Evolutionary conservation across 64 coral and sea anemone genomes (phyloP).

Genomic region (Platygyra sinensis): DNA sequence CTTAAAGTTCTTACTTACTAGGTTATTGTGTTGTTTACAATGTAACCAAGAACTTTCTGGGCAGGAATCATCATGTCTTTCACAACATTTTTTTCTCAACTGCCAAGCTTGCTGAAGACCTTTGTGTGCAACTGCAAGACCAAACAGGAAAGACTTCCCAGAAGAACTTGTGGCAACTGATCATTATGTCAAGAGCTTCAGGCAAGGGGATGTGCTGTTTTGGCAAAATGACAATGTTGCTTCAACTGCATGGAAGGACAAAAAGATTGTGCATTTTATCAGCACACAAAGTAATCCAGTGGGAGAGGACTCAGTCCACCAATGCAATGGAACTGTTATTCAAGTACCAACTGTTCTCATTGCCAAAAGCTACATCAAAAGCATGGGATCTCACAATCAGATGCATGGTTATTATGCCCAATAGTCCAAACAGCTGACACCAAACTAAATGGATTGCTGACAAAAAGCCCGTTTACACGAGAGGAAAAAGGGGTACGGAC

Average conservation of each 20-base stretch:
- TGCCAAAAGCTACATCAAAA: constrained; percentile 40
- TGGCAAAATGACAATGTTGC: constrained; percentile 10
- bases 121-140: constrained; percentile 37
- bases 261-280: constrained; percentile 26
- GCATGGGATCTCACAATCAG: constrained; percentile 26
- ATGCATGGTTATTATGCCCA: constrained; percentile 9
- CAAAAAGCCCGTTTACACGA: no score
- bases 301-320: not conserved
- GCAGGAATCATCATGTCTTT: constrained; percentile 41
- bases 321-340: constrained; percentile 24
- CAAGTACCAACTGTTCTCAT: not conserved
- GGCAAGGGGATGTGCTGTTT: constrained; percentile 34
- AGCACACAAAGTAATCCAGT: constrained; percentile 49
- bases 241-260: constrained; percentile 48
- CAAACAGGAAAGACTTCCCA: constrained; percentile 39
- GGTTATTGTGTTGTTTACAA: constrained; percentile 49
- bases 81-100: constrained; percentile 52
- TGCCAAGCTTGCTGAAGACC: no score
- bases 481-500: no score
- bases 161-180: not conserved
- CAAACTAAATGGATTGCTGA: no score
- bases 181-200: constrained; percentile 21
- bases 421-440: no score
- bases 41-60: not conserved
- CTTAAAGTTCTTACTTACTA: no score